Evolutionary conservation across 2,113 vertebrate genomes (phyloP).

Genomic region (Pelobates fuscus): DNA sequence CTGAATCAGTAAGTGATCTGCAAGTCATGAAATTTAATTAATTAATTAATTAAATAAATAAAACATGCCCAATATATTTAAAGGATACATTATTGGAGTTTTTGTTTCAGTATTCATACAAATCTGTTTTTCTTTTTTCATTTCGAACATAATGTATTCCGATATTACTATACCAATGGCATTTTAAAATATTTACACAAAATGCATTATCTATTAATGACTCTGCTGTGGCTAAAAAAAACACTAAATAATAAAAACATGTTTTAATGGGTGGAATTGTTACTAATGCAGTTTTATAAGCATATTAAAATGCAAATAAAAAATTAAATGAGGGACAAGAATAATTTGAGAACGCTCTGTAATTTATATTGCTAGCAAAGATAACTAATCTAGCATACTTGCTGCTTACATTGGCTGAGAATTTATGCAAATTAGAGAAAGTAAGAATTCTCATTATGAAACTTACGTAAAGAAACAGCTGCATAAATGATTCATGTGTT

Average conservation of each 20-base stretch:
- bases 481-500: not conserved
- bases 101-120: slow-evolving; percentile 3
- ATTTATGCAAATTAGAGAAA: not conserved
- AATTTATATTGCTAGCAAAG: not conserved
- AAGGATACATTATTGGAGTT: slow-evolving; percentile 22
- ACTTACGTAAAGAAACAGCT: not conserved
- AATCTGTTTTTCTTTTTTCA: slow-evolving; percentile 19
- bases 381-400: not conserved
- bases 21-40: no score
- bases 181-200: slow-evolving; percentile 41
- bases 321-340: not conserved
- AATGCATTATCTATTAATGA: slow-evolving; percentile 42
- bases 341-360: not conserved
- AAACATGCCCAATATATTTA: no score
- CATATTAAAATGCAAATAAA: slow-evolving; percentile 24
- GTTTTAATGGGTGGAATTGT: slow-evolving; percentile 1
- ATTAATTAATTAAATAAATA: no score
- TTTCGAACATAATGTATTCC: slow-evolving; percentile 24
- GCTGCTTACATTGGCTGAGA: not conserved
- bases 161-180: slow-evolving; percentile 24
- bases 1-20: no score
- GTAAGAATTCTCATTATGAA: not conserved
- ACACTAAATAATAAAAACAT: slow-evolving; percentile 14
- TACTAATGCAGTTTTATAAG: not conserved
- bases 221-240: not conserved